phyloP scores from a whole-genome alignment of 2,797 vertebrate genomes.

The Lepilemur ruficaudatus region DNA sequence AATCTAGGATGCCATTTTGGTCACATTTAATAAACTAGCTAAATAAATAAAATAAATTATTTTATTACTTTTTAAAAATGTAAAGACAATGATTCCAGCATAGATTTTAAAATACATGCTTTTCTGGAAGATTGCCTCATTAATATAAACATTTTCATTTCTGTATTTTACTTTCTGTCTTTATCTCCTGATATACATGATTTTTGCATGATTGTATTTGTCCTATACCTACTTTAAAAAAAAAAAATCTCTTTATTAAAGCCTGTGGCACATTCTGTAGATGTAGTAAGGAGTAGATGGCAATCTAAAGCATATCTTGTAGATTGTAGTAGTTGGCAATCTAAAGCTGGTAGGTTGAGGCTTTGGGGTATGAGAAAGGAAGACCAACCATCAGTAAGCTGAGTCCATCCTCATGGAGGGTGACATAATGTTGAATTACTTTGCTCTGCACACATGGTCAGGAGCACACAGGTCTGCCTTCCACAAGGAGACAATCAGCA shows the following conservation, averaged over 20 bases:
- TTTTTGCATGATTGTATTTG: neutral
- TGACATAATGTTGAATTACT: neutral
- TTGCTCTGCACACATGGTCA: neutral
- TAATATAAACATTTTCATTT: neutral
- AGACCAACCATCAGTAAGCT: neutral
- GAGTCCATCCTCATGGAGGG: neutral
- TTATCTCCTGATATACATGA: neutral
- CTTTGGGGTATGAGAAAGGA: neutral
- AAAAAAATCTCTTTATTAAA: neutral
- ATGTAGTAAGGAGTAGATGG: neutral
- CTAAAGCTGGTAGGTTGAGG: neutral
- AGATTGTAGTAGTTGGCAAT: neutral
- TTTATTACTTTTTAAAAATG: neutral
- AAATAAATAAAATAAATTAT: neutral
- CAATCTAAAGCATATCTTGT: neutral
- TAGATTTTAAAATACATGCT: neutral
- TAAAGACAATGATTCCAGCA: neutral
- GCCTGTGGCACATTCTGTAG: neutral
- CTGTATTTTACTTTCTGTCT: neutral
- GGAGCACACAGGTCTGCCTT: neutral
- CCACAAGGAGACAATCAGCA: neutral
- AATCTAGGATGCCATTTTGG: neutral
- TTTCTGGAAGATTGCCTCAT: neutral
- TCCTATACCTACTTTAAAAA: neutral
- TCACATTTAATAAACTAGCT: neutral